Percentiles rank a stretch among this genome's conserved stretches.
These are phyloP conservation scores for Drepana falcataria DNA, from an alignment of 2,888 invertebrate species.

Conservation along the genomic window DNA sequence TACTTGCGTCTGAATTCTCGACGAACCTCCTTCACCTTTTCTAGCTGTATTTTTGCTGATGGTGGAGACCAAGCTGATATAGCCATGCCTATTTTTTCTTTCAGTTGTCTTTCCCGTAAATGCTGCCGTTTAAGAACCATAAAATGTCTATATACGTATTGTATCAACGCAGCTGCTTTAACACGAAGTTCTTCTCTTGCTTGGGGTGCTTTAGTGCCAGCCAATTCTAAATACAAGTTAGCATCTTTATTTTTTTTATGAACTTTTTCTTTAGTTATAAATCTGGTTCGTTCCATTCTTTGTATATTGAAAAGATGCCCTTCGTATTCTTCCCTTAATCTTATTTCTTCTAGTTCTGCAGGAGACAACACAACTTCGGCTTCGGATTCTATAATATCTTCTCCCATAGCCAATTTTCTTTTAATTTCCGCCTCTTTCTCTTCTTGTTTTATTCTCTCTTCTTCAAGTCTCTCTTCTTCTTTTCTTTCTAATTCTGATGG, in stretches of 20 bases:
- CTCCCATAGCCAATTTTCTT: constrained; percentile 45
- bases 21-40: constrained; percentile 64
- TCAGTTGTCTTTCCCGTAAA: constrained; percentile 53
- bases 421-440: constrained; percentile 48
- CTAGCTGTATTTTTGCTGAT: constrained; percentile 62
- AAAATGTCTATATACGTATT: constrained; percentile 59
- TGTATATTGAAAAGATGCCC: constrained; percentile 50
- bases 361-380: constrained; percentile 37
- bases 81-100: constrained; percentile 77
- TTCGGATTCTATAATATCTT: constrained; percentile 36
- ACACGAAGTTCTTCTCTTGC: constrained; percentile 34
- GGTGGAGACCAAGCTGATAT: constrained; percentile 67
- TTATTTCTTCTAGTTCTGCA: constrained; percentile 40
- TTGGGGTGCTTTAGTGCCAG: constrained; percentile 54
- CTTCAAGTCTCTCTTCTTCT: constrained; percentile 46
- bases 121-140: constrained; percentile 55
- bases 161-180: constrained; percentile 47
- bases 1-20: constrained; percentile 63
- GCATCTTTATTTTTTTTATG: constrained; percentile 49
- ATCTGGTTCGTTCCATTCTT: constrained; percentile 61
- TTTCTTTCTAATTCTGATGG: constrained; percentile 47
- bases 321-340: constrained; percentile 43
- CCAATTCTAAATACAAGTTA: constrained; percentile 55
- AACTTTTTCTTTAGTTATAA: constrained; percentile 26
- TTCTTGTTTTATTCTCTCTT: constrained; percentile 38